Evolutionary conservation across 2,888 invertebrate species (phyloP).

Genomic region (Colostygia pectinataria): DNA sequence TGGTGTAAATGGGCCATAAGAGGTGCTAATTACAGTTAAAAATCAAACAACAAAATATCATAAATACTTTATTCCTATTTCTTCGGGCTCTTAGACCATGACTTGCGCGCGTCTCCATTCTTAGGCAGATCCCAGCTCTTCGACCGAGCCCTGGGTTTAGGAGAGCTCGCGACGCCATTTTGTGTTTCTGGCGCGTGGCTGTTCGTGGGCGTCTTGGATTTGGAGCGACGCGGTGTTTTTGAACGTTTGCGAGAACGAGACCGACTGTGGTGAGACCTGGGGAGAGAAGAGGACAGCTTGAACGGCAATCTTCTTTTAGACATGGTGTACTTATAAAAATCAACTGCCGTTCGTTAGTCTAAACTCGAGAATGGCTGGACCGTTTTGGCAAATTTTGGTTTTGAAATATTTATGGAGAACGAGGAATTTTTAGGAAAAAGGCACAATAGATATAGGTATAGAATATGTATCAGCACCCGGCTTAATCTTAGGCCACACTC

Average conservation of each 20-base stretch:
- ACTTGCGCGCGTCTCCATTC: conserved; percentile 68
- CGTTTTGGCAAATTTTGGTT: too few relatives aligned
- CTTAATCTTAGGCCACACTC: too few relatives aligned
- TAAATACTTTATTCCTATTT: conserved; percentile 39
- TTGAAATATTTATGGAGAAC: too few relatives aligned
- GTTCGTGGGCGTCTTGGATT: conserved; percentile 41
- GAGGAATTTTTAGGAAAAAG: too few relatives aligned
- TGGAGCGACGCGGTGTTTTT: conserved; percentile 44
- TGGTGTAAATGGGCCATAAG: too few relatives aligned
- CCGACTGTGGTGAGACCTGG: conserved; percentile 61
- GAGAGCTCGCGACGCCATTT: conserved; percentile 23
- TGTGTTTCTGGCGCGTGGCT: conserved; percentile 20
- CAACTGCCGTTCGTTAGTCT: too few relatives aligned
- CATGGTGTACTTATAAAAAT: too few relatives aligned
- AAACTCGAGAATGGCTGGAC: too few relatives aligned
- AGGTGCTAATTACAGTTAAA: not conserved
- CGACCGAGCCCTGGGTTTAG: conserved; percentile 50
- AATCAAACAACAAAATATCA: conserved; percentile 23
- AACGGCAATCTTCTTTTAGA: too few relatives aligned
- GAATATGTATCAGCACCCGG: too few relatives aligned
- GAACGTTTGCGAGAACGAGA: conserved; percentile 62
- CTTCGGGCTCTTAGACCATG: conserved; percentile 81
- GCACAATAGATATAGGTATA: too few relatives aligned
- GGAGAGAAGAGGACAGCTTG: conserved; percentile 11
- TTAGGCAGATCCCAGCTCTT: conserved; percentile 85